These are phyloP conservation scores for Limnothrissa miodon DNA, from an alignment of 2,113 vertebrate genomes.

Conservation along the genomic window DNA sequence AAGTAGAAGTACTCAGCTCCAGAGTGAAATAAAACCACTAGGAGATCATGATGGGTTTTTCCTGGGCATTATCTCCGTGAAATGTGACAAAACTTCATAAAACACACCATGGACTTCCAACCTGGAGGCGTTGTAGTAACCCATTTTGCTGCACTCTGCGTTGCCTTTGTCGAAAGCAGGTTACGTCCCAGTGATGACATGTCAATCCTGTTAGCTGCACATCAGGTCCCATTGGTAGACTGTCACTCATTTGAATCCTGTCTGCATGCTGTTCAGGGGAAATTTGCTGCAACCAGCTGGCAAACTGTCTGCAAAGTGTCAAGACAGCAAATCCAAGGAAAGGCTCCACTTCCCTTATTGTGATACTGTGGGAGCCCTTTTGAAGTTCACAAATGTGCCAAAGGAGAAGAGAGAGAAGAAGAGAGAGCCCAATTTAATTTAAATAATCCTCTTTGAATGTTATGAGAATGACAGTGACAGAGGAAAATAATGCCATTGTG, in stretches of 20 bases:
- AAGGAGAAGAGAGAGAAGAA: not conserved
- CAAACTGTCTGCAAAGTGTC: not conserved
- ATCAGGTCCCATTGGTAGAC: not conserved
- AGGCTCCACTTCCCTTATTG: not conserved
- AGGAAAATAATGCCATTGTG: too few relatives aligned
- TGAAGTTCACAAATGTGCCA: not conserved
- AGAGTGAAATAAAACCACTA: too few relatives aligned
- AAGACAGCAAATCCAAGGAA: not conserved
- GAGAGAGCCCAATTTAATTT: not conserved
- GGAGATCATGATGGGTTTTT: too few relatives aligned
- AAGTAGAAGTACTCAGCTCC: too few relatives aligned
- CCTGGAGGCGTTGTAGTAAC: not conserved
- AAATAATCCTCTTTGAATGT: too few relatives aligned
- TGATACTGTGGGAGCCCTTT: not conserved
- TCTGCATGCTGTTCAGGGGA: not conserved
- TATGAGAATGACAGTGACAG: too few relatives aligned
- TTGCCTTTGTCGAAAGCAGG: not conserved
- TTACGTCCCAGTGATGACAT: not conserved
- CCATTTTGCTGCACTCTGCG: not conserved
- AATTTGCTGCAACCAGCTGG: slow-evolving; percentile 1
- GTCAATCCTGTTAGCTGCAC: not conserved
- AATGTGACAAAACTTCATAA: not conserved
- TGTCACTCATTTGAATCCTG: slow-evolving; percentile 9
- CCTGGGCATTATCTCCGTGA: not conserved
- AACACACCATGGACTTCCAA: not conserved